Percentiles rank a stretch among this genome's conserved stretches.
phyloP scores from a whole-genome alignment of 1,140 invertebrate species.

The Drosophila bocki region DNA sequence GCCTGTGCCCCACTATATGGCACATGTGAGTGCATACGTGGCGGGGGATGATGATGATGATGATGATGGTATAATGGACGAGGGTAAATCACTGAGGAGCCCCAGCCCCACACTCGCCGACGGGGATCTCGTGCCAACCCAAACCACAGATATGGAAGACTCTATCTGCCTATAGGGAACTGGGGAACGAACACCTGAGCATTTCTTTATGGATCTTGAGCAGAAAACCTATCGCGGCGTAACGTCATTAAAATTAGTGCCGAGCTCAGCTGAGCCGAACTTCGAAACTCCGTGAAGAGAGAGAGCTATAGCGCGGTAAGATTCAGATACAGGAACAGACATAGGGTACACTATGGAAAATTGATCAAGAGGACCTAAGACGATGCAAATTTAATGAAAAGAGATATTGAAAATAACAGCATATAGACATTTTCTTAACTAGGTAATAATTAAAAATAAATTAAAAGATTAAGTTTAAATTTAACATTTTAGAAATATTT shows the following conservation, averaged over 20 bases:
- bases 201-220: constrained; percentile 84
- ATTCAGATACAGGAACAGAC: constrained; percentile 27
- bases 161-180: constrained; percentile 32
- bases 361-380: too few relatives aligned
- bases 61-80: constrained; percentile 37
- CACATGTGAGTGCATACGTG: constrained; percentile 12
- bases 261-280: constrained; percentile 61
- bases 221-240: constrained; percentile 81
- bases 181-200: constrained; percentile 70
- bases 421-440: not conserved
- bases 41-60: constrained; percentile 32
- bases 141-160: constrained; percentile 57
- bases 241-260: constrained; percentile 84
- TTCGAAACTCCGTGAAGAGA: constrained; percentile 12
- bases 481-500: not conserved
- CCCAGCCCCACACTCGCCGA: constrained; percentile 14
- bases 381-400: not conserved
- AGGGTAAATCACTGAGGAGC: constrained; percentile 76
- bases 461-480: not conserved
- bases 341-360: constrained; percentile 24
- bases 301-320: constrained; percentile 23
- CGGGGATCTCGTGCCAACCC: constrained; percentile 72
- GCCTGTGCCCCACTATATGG: constrained; percentile 20
- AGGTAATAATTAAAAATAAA: not conserved
- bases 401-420: not conserved